Base-by-base conservation (phyloP, 2,113 vertebrate genomes). In the Anhinga rufa region DNA sequence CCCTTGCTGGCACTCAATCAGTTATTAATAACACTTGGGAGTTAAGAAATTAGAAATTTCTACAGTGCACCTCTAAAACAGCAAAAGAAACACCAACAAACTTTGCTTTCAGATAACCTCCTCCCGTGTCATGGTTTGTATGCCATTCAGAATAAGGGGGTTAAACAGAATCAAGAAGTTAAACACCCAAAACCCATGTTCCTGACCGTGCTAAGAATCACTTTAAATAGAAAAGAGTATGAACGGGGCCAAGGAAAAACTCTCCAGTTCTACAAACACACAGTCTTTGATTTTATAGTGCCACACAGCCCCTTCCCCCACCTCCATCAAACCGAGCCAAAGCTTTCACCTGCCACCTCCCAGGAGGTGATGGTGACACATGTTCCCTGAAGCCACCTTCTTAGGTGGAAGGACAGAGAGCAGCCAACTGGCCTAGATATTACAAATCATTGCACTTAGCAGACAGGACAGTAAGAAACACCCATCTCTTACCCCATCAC, bases 401-500 rank as follows among this genome's bases (percentile, higher is more conserved):
- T 24, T 2, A 49, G 79, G 38, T 72, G 48, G 64, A 85, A 96
- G 88, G 72, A 70, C 79, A 42, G 78, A 14, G 71, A 91, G 21
- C 54, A 54, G 70, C 62, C 74, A 84, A 0, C 36, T 83, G 74
- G 77, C 91, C 76, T 58, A 54, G 54, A 54, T 79, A 26, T 12
- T n/a, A 55, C 5, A 1, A 26, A 68, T 46, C 11, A 2, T 16
- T 70, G 74, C n/a, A 1, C 58, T 72, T 2, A 81, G 62, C 31
- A 72, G 86, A 48, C 51, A 82, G 64, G 51, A 95, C 64, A 94
- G 65, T 9, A 61, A 64, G 69, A 32, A 89, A 40, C 26, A 71
- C 58, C 61, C 78, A 15, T 31, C 38, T 96, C 98, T 98, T 98
- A 98, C 98, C 97, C 97, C 97, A 6, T 98, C 96, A 0, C 93